Evolutionary conservation across 1,140 invertebrate species (phyloP), one percentile per base, ranked within the genome.

Genomic region (Atta colombica): DNA sequence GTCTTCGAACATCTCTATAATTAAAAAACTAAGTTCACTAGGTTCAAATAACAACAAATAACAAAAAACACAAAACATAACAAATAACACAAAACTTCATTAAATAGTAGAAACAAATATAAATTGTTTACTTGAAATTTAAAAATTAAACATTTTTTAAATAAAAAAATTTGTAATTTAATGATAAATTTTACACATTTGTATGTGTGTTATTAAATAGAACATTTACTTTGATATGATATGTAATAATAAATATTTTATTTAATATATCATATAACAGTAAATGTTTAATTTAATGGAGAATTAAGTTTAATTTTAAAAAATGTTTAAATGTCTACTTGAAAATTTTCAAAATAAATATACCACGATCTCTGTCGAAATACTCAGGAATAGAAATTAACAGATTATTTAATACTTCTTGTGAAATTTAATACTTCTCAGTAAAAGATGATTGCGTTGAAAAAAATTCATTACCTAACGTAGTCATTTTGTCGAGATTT

Each of bases 1-100:
- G 97, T 93, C 97, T 98, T 93, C 98, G 96, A 91, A 99, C 96
- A 94, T 98, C 98, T 96, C 98, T 99, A 97, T 95, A 95, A 96
- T 96, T 93, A 87, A 93, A 91, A 96, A 94, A 96, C 85, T 94
- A 93, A 93, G 89, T 91, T 91, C 91, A 87, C 87, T 93, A 91
- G 92, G 90, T 93, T 93, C 90, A 88, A 51, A 14, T 0, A 51
- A 85, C 89, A 87, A 92, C 8, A 35, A 66, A 66, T 90, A 90
- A 91, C 88, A 94, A 74, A 91, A 92, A n/a, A n/a, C n/a, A n/a
- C n/a, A n/a, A n/a, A n/a, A n/a, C n/a, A n/a, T n/a, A n/a, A n/a
- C n/a, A n/a, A n/a, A n/a, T n/a, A n/a, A 88, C 66, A 91, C 84
- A 35, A 58, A 21, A 35, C 61, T 91, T 77, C 91, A 93, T 88